Percentiles rank a stretch among this genome's conserved stretches.
phyloP scores from a whole-genome alignment of 2,113 vertebrate species.

The Coptodon bakossiorum region DNA sequence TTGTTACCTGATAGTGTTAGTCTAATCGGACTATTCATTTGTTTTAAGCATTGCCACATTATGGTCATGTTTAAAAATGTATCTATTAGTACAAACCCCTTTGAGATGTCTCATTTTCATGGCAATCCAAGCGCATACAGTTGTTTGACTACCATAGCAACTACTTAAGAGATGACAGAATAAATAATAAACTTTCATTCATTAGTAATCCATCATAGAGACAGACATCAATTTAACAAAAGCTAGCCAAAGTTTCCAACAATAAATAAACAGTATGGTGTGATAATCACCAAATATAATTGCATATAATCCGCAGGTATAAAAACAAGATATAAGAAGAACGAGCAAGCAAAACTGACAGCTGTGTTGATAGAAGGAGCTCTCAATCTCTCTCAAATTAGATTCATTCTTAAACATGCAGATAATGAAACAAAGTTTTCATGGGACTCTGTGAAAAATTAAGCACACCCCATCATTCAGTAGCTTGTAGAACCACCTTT shows the following conservation, averaged over 20 bases:
- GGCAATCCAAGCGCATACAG: not conserved
- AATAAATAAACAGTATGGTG: not conserved
- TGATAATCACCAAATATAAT: not conserved
- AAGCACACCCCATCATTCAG: not conserved
- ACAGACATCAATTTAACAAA: not conserved
- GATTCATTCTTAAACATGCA: not conserved
- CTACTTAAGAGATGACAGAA: not conserved
- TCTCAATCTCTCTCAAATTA: not conserved
- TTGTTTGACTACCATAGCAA: not conserved
- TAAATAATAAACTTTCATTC: not conserved
- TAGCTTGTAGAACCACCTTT: not conserved
- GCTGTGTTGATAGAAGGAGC: not conserved
- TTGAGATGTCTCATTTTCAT: not conserved
- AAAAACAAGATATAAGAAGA: not conserved
- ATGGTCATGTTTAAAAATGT: not conserved
- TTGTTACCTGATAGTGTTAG: not conserved
- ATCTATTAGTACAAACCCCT: not conserved
- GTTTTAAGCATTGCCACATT: not conserved
- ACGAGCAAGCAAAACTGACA: not conserved
- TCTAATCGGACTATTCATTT: not conserved
- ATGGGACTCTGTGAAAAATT: not conserved
- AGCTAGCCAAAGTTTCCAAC: not conserved
- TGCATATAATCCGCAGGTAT: not conserved
- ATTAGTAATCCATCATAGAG: not conserved
- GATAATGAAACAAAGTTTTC: not conserved